Evolutionary conservation across 2,113 vertebrate genomes (phyloP).

Genomic region (Piaya cayana): DNA sequence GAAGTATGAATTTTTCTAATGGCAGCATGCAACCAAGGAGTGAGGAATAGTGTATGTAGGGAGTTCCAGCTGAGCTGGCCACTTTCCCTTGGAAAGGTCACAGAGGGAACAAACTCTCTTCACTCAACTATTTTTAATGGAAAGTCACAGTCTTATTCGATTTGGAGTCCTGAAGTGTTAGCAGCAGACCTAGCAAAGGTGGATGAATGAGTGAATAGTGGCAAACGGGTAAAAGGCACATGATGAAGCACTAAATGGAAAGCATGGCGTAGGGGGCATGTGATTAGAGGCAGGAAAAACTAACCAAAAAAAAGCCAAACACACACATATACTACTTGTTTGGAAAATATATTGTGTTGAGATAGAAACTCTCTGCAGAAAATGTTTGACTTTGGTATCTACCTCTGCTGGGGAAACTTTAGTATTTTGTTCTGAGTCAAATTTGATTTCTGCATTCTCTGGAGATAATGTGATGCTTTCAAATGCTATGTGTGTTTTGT

Average conservation of each 20-base stretch:
- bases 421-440: background rate
- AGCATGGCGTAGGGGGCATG: background rate
- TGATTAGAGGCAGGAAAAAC: background rate
- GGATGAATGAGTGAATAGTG: background rate
- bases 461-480: background rate
- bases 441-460: background rate
- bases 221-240: background rate
- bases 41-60: fast-evolving
- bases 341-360: background rate
- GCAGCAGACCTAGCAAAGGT: background rate
- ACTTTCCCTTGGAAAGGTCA: background rate
- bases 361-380: background rate
- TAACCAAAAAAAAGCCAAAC: background rate
- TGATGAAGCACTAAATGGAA: background rate
- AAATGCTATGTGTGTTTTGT: background rate
- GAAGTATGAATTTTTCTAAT: background rate
- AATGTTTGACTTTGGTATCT: background rate
- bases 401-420: background rate
- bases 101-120: background rate
- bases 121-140: background rate
- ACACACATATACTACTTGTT: background rate
- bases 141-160: background rate
- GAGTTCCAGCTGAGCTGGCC: background rate
- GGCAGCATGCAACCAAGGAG: background rate
- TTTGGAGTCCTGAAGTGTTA: background rate